phyloP scores from a whole-genome alignment of 37 sponge, comb jelly and placozoan species.

The Haliclona indistincta region DNA sequence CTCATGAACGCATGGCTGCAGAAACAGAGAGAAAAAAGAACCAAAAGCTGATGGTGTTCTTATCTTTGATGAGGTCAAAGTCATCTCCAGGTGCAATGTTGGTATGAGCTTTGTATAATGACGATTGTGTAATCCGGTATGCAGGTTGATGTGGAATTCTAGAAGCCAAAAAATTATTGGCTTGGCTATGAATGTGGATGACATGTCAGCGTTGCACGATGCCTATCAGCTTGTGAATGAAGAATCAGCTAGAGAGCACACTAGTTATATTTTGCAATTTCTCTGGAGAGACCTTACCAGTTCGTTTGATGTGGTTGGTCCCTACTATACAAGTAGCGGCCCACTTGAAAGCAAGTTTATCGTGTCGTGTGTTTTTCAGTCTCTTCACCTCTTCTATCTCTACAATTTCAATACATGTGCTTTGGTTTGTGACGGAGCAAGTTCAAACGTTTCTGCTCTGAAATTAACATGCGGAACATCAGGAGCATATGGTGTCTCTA shows the following conservation, averaged over 20 bases:
- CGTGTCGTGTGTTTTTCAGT: background rate
- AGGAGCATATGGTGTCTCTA: slow-evolving; percentile 9
- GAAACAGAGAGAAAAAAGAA: background rate
- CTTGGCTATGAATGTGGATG: background rate
- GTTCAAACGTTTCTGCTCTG: slow-evolving; percentile 1
- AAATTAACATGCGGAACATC: background rate
- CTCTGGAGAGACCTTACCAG: slow-evolving; percentile 34
- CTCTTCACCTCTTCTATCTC: slow-evolving; percentile 11
- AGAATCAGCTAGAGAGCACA: slow-evolving; percentile 6
- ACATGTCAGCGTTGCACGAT: slow-evolving; percentile 5
- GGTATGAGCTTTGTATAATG: no score
- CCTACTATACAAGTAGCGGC: slow-evolving; percentile 14
- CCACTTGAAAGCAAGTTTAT: slow-evolving; percentile 5
- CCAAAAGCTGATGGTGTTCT: slow-evolving; percentile 1
- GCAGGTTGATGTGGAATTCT: no score
- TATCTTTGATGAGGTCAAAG: slow-evolving; percentile 16
- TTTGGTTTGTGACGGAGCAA: slow-evolving; percentile 9
- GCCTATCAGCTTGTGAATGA: slow-evolving; percentile 5
- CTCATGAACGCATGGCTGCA: slow-evolving; percentile 10
- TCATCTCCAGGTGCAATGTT: background rate
- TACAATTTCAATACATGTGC: slow-evolving; percentile 9
- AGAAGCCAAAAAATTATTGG: background rate
- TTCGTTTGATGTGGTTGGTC: slow-evolving; percentile 40
- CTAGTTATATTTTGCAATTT: slow-evolving; percentile 42
- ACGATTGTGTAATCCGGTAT: no score